Conservation (phyloP, 2,797 vertebrate species). For the Scyliorhinus canicula region DNA sequence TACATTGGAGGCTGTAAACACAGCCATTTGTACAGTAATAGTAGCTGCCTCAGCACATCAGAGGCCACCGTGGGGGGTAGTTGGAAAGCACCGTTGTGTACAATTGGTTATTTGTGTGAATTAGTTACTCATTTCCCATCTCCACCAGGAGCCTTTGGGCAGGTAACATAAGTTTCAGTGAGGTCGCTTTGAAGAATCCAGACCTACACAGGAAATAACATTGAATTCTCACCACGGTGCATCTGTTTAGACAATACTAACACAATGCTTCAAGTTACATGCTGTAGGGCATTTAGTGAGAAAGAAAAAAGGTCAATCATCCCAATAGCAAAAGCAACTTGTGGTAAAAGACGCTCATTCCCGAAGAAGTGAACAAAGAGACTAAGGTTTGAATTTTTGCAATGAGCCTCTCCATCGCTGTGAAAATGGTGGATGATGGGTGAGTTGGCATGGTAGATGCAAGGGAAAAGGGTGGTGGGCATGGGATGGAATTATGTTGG, state of each 20-base stretch:
- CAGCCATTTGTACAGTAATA: background rate
- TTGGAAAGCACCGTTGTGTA: background rate
- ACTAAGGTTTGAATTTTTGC: background rate
- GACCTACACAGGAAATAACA: background rate
- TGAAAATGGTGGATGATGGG: too few relatives aligned
- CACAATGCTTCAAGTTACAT: background rate
- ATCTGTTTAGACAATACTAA: background rate
- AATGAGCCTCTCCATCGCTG: too few relatives aligned
- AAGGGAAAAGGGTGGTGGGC: too few relatives aligned
- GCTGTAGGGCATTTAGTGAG: background rate
- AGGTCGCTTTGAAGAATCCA: constrained; percentile 3
- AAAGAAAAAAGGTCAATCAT: background rate
- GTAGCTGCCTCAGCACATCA: background rate
- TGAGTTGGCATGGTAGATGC: too few relatives aligned
- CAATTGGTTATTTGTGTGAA: background rate
- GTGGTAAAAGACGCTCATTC: background rate
- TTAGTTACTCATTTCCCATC: background rate
- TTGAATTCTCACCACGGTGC: background rate
- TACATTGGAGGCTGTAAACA: background rate
- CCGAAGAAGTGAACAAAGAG: background rate
- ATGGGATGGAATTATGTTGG: too few relatives aligned
- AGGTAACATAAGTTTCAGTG: background rate
- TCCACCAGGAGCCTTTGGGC: background rate
- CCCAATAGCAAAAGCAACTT: background rate
- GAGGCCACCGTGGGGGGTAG: background rate